Percentiles rank a stretch among this genome's conserved stretches.
phyloP scores from a whole-genome alignment of 2,888 invertebrate species.

The Euclidia mi region DNA sequence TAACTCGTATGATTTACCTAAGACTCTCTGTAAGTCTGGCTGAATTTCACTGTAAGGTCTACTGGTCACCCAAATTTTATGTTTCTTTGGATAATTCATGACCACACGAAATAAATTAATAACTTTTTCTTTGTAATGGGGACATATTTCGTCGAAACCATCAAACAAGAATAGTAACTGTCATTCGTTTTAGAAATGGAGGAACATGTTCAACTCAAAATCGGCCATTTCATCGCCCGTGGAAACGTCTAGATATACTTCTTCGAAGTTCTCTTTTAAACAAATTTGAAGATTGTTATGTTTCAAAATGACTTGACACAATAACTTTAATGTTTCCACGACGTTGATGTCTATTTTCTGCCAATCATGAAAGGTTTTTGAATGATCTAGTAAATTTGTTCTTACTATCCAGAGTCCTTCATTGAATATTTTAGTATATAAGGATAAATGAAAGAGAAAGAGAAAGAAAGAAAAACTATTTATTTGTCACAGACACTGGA shows the following conservation, averaged over 20 bases:
- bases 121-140: constrained; percentile 18
- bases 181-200: constrained; percentile 15
- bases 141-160: constrained; percentile 35
- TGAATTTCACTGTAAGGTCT: constrained; percentile 38
- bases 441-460: constrained; percentile 31
- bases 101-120: constrained; percentile 5
- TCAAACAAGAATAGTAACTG: constrained; percentile 29
- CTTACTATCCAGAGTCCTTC: constrained; percentile 26
- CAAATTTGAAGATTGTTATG: neutral
- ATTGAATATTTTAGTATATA: constrained; percentile 20
- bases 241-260: neutral
- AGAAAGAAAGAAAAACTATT: too few species aligned
- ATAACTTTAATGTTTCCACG: constrained; percentile 1
- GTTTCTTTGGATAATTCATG: constrained; percentile 2
- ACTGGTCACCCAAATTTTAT: constrained; percentile 43
- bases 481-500: too few species aligned
- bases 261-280: neutral
- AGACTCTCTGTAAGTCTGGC: constrained; percentile 12
- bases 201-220: constrained; percentile 18
- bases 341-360: neutral
- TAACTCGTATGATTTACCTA: constrained; percentile 15
- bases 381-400: constrained; percentile 24
- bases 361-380: constrained; percentile 3
- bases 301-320: constrained; percentile 9
- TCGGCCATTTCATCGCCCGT: neutral